Evolutionary conservation across 2,888 invertebrate genomes (phyloP).

Genomic region (Adelphocoris suturalis): DNA sequence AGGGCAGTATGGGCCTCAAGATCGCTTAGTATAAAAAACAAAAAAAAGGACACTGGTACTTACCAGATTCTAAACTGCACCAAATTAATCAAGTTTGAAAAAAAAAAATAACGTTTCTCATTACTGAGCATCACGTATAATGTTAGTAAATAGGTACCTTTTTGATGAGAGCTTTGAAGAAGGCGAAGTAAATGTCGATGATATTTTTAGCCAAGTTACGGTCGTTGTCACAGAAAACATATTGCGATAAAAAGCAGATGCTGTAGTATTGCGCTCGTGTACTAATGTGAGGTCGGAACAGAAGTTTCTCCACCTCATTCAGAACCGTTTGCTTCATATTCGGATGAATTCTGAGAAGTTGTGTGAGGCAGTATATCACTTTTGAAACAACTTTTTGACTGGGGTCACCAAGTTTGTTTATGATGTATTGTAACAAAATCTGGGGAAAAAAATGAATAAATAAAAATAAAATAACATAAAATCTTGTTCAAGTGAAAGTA

Average conservation of each 20-base stretch:
- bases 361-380: constrained; percentile 90
- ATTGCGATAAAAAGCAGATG: constrained; percentile 93
- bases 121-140: no score
- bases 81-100: no score
- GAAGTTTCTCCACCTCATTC: constrained; percentile 91
- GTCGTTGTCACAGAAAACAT: constrained; percentile 87
- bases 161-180: constrained; percentile 95
- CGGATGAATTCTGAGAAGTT: constrained; percentile 90
- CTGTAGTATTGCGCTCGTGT: constrained; percentile 94
- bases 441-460: constrained; percentile 77
- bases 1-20: no score
- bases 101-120: no score
- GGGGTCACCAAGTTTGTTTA: constrained; percentile 98
- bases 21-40: no score
- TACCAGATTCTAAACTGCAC: no score
- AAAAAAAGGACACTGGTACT: no score
- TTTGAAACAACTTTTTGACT: constrained; percentile 92
- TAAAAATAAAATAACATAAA: background rate
- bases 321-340: constrained; percentile 95
- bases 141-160: constrained; percentile 80
- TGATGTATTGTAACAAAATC: constrained; percentile 88
- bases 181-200: constrained; percentile 94
- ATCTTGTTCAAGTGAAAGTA: no score
- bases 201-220: constrained; percentile 88
- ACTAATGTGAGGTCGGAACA: constrained; percentile 93